A percentile compares a stretch with the other conserved stretches of the same genome.
These are phyloP conservation scores for Lampris incognitus DNA, from an alignment of 2,113 vertebrate species.

Conservation along the genomic window DNA sequence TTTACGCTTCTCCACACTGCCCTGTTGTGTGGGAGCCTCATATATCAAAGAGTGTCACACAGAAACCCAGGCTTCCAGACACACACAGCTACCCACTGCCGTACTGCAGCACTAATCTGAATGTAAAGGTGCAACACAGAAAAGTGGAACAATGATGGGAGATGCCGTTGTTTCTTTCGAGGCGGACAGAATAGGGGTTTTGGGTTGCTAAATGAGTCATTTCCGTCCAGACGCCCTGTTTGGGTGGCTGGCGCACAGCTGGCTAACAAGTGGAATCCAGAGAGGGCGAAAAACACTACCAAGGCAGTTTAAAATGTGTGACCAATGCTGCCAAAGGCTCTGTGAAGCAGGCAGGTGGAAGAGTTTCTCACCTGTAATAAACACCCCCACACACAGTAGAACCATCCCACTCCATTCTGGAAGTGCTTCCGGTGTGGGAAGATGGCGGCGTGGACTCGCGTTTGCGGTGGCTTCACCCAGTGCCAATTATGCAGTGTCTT, in stretches of 20 bases:
- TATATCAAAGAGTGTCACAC: background rate
- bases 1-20: background rate
- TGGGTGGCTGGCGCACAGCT: background rate
- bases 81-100: background rate
- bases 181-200: background rate
- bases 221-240: background rate
- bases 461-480: no score
- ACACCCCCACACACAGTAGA: no score
- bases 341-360: background rate
- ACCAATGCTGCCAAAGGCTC: background rate
- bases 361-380: no score
- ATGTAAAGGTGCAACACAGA: background rate
- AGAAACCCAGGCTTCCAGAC: background rate
- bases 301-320: no score
- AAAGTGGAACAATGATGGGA: background rate
- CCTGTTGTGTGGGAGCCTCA: background rate
- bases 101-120: background rate
- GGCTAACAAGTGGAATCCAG: background rate
- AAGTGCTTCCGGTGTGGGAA: no score
- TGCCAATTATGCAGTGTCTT: no score
- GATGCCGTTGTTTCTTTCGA: background rate
- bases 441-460: no score
- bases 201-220: background rate
- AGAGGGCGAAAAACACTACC: no score
- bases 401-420: no score